Evolutionary conservation across 1,140 invertebrate genomes (phyloP).

Genomic region (Brachionus sp.): DNA sequence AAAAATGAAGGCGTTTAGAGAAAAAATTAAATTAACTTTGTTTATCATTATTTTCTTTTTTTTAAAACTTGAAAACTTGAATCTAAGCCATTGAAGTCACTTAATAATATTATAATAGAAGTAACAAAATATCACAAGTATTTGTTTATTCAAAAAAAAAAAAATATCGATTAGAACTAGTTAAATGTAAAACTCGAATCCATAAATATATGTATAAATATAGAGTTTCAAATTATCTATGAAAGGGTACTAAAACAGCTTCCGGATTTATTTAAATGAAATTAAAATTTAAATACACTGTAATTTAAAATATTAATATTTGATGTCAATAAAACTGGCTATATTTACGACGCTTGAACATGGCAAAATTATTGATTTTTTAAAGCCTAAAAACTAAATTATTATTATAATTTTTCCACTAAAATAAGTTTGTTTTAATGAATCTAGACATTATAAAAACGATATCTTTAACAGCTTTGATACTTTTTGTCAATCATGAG

Average conservation of each 20-base stretch:
- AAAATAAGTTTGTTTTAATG: not conserved
- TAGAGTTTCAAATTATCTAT: not conserved
- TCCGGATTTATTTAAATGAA: not conserved
- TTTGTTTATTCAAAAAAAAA: not conserved
- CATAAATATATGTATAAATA: not conserved
- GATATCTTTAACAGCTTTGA: not conserved
- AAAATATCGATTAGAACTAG: not conserved
- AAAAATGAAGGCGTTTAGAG: conserved; percentile 17
- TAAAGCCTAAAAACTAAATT: not conserved
- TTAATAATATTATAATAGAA: not conserved
- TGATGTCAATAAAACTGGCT: not conserved
- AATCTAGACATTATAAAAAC: not conserved
- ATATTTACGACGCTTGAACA: not conserved
- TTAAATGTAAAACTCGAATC: not conserved
- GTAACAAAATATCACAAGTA: not conserved
- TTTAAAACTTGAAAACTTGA: not conserved
- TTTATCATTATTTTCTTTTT: not conserved
- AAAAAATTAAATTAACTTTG: conserved; percentile 24
- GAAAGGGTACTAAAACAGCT: not conserved
- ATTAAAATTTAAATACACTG: not conserved
- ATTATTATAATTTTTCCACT: conserved; percentile 1
- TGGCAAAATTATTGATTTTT: conserved; percentile 33
- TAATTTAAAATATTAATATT: not conserved
- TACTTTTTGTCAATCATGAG: not conserved
- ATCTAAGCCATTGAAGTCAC: conserved; percentile 5